Evolutionary conservation across 2,888 invertebrate genomes (phyloP), one percentile per base, ranked within the genome.

Genomic region (Eueremaeus valkanovi): DNA sequence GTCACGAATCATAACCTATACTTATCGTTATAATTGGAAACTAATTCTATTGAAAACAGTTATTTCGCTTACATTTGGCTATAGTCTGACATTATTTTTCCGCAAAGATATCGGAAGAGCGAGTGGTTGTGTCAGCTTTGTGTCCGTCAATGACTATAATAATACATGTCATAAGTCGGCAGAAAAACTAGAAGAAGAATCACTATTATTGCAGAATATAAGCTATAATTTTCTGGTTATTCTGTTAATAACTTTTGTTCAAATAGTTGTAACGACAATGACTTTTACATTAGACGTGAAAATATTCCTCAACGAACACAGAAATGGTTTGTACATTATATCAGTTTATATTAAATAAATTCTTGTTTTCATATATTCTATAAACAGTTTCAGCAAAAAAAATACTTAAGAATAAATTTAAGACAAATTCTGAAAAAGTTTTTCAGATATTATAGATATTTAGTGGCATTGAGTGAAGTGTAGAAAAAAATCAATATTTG

Each of bases 241-340:
- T 33, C 21, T 55, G 18, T 21, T 75, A 31, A 70, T 75, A 70
- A 58, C 63, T 6, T 61, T 75, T 29, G 11, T 75, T 5, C 51
- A 70, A 24, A 75, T 72, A 33, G 31, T 75, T 6, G 70, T 70
- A 18, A 55, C 49, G 18, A 42, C 68, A 16, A 49, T 75, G 49
- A 66, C 70, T 16, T 72, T 75, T 49, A 31, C 55, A 11, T 40
- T 36, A 9, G 75, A 75, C 29, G 42, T 66, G 11, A 70, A 70
- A 33, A 55, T 75, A 16, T 75, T 75, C 24, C 24, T 70, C 18
- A 75, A 75, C 51, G 75, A 75, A 72, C 75, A 75, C 42, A 68
- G 75, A 49, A 75, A 75, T 72, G 75, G 75, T 75, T 27, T 31
- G 55, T 73, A 36, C 13, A 33, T 68, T 68, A 21, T n/a, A 36